These are phyloP conservation scores for Lasioglossum malachurum DNA, from an alignment of 2,888 invertebrate species.

Conservation along the genomic window DNA sequence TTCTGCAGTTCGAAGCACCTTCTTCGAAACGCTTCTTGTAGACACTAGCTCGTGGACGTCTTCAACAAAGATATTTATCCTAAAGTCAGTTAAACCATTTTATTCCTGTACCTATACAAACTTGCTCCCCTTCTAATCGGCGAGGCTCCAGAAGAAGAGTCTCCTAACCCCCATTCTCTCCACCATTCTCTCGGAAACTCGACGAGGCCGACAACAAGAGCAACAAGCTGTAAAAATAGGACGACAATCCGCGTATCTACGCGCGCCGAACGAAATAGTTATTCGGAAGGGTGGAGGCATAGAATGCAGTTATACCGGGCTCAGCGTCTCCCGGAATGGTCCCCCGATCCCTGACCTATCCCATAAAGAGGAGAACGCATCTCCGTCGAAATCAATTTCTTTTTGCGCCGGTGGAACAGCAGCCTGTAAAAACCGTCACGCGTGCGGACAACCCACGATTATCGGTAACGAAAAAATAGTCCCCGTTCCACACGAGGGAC, in stretches of 20 bases:
- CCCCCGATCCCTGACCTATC: constrained; percentile 33
- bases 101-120: background rate
- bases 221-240: background rate
- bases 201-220: background rate
- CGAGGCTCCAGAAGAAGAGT: background rate
- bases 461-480: constrained; percentile 22
- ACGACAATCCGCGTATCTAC: constrained; percentile 1
- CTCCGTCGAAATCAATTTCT: constrained; percentile 53
- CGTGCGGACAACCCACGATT: constrained; percentile 37
- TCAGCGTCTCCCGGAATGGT: background rate
- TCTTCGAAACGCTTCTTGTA: background rate
- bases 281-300: constrained; percentile 24
- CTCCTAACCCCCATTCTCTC: background rate
- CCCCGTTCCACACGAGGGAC: background rate
- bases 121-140: background rate
- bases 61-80: background rate
- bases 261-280: constrained; percentile 8
- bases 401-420: background rate
- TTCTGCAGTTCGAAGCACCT: background rate
- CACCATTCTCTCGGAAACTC: background rate
- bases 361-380: constrained; percentile 52
- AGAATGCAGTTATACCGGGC: constrained; percentile 17
- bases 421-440: constrained; percentile 45
- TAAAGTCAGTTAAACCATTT: background rate
- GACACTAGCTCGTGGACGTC: background rate